Base-by-base conservation (phyloP, 1,140 invertebrate genomes). In the Eupristina koningsbergeri region DNA sequence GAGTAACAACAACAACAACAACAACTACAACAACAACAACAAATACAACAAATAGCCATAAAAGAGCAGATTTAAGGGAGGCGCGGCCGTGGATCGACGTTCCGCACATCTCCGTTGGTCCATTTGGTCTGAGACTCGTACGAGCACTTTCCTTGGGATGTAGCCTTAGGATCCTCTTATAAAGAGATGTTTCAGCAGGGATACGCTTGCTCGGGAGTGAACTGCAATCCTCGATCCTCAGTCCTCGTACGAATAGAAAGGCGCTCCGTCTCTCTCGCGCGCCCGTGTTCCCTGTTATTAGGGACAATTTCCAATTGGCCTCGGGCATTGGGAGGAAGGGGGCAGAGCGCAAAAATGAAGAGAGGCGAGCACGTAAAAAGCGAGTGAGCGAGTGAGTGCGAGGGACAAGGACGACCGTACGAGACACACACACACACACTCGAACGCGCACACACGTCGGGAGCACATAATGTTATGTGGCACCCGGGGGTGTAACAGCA, bases 291-390 rank as follows among this genome's bases (percentile, higher is more conserved):
- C 91, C 91, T 91, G 90, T 92, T 92, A 92, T 92, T 92, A 92
- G 88, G 91, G 91, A 92, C 91, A 92, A 92, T 92, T 92, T 92
- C 90, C 90, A 92, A 90, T 91, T 88, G 88, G 90, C 91, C 91
- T 77, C 75, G 85, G 89, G 91, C 82, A 87, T 79, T 88, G 86
- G 78, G 17, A 7, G 19, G 61, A 45, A 45, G 71, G 29, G 58
- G 15, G 39, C 50, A 61, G 19, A 22, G 39, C 6, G 19, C 53
- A 79, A 45, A 67, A 36, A 79, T 19, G 39, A 45, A 45, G 41
- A 45, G 41, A 45, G 11, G 11, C 5, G 6, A 45, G 11, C 41
- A 45, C 41, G 41, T 45, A 45, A 45, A 45, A 45, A 45, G 22
- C 13, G 75, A 39, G 41, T 45, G 34, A 77, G 53, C 84, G 67